Conservation (phyloP, 2,797 vertebrate genomes). For the Podarcis siculus region DNA sequence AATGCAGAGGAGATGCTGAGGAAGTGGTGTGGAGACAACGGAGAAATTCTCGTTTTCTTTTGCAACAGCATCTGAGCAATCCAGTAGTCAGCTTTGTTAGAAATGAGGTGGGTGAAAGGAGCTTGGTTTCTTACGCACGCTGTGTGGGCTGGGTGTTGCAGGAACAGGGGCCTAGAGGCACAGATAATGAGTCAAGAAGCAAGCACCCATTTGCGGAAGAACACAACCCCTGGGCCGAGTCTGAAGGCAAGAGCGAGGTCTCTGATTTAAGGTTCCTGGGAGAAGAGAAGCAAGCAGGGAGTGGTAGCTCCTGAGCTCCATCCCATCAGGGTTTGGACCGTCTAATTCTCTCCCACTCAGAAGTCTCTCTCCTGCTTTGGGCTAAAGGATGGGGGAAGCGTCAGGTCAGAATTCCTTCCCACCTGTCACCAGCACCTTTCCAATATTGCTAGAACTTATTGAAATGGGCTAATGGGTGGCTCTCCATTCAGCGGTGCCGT, state of each 20-base stretch:
- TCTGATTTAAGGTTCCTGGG: background rate
- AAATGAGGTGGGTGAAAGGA: background rate
- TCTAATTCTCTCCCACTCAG: background rate
- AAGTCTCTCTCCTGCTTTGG: background rate
- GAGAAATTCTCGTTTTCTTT: background rate
- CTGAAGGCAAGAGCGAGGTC: background rate
- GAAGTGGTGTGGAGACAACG: background rate
- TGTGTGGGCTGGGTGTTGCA: too few relatives aligned
- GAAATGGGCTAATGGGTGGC: background rate
- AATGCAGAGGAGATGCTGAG: background rate
- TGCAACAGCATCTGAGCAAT: background rate
- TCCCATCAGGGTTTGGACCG: background rate
- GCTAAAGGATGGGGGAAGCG: background rate
- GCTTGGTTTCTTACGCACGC: background rate
- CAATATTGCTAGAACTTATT: background rate
- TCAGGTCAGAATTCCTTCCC: background rate
- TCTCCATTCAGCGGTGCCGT: background rate
- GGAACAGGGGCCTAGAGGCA: too few relatives aligned
- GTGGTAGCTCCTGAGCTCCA: background rate
- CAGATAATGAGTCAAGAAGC: background rate
- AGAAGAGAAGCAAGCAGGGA: background rate
- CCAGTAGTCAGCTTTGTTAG: background rate
- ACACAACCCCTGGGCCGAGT: background rate
- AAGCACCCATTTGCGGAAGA: too few relatives aligned
- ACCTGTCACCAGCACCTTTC: background rate